Evolutionary conservation across 2,888 invertebrate genomes (phyloP), one percentile per base, ranked within the genome.

Genomic region (Microctonus aethiopoides): DNA sequence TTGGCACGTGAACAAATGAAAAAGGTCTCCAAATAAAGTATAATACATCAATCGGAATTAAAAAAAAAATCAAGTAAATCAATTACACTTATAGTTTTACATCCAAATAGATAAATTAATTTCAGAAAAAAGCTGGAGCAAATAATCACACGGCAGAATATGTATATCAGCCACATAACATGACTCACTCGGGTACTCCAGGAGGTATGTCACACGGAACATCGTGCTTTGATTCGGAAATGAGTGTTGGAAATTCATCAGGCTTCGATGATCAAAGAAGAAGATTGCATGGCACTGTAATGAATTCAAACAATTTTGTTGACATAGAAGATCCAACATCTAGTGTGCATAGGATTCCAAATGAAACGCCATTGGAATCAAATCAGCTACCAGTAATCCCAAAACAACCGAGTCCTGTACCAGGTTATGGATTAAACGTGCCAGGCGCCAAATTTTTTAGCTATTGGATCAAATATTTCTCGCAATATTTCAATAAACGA

Each of bases 1-100:
- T 68, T 83, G 65, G 78, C 78, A 29, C 79, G 79, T 24, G 72
- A 75, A 34, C 83, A 83, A 74, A 80, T 83, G 63, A 70, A 72
- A 71, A 76, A 76, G 71, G 76, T 80, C 26, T 26, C 60, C 32
- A 32, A 26, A 39, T 39, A 56, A 39, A 65, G 56, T 65, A 65
- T 16, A 13, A 65, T 16, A 13, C 22, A 56, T 39, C 51, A n/a
- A 13, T 64, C 56, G 20, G 32, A 36, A 64, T 34, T 22, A 36
- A 39, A 20, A 13, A 22, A 26, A 3, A 46, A 24, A 46, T n/a
- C 10, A 20, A 36, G n/a, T 11, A 54, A 46, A 36, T 41, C 13
- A 34, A 3, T 26, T 24, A 24, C 24, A 22, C 34, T 6, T 24
- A 29, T 16, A 16, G n/a, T 16, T 54, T 54, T n/a, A 13, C 26